Base-by-base conservation (phyloP, 2,888 invertebrate species). In the Drosophila hamatofila region DNA sequence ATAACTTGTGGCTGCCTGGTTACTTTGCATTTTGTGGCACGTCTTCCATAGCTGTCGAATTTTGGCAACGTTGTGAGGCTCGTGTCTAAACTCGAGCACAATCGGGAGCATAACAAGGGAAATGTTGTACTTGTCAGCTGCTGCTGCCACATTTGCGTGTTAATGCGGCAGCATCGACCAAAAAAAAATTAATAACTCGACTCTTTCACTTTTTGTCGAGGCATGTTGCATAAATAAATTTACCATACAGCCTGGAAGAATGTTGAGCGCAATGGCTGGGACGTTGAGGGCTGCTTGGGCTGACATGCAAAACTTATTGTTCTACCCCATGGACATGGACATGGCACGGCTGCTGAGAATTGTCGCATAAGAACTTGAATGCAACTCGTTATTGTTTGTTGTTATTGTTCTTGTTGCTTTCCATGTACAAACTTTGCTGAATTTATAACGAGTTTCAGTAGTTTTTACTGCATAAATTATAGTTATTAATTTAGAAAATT, bases 131-230 rank as follows among this genome's bases (percentile, higher is more conserved):
- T 75, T 83, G 83, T 81, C 83, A 84, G 83, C 84, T 84, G 88
- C 71, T 87, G 77, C 81, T 87, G 77, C 88, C 88, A 87, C 73
- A 81, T 80, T 86, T 83, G 67, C 56, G 75, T 74, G 68, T 57
- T 72, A 66, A 61, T 74, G 75, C 55, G 61, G 48, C 27, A 62
- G 69, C 57, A 69, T 75, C 37, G 73, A 55, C 30, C 30, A 49
- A 69, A 65, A 6, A 37, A 21, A 74, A 75, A 75, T 69, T 70
- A 74, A 75, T 75, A 70, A 56, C 76, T 69, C 42, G 57, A 33
- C 62, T 63, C 21, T 33, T 44, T 52, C 39, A 16, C n/a, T 55
- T 46, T 61, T 42, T 49, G 61, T 35, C 48, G 11, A 18, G 30
- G 39, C 39, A 39, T 51, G 61, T 58, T 30, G 39, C 62, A 73